Evolutionary conservation across 1,140 invertebrate genomes (phyloP).

Genomic region (Sitobion miscanthi): DNA sequence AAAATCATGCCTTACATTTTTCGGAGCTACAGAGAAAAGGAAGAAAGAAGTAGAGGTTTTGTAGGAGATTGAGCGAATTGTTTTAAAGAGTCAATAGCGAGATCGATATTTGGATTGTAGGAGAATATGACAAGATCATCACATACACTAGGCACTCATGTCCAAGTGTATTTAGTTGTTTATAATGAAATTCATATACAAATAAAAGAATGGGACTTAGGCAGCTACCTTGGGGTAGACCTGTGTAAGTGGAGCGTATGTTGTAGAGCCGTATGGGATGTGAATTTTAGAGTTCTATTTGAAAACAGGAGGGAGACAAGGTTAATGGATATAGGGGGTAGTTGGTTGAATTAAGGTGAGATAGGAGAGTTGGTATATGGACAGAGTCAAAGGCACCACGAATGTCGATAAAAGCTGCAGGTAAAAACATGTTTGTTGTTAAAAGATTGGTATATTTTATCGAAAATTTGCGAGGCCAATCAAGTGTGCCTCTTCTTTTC

Average conservation of each 20-base stretch:
- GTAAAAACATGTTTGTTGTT: neutral
- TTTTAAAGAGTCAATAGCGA: neutral
- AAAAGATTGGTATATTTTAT: neutral
- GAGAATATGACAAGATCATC: slow-evolving; percentile 26
- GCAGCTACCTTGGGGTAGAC: slow-evolving; percentile 27
- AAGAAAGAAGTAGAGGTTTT: neutral
- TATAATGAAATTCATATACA: slow-evolving; percentile 30
- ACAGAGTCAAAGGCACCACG: slow-evolving; percentile 31
- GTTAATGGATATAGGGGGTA: neutral
- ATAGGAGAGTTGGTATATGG: too few relatives aligned
- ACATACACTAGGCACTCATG: neutral
- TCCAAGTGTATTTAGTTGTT: neutral
- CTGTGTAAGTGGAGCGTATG: neutral
- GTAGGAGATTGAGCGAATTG: neutral
- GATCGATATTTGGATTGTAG: neutral
- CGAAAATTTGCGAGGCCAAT: neutral
- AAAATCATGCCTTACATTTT: slow-evolving; percentile 19
- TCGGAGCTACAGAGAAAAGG: slow-evolving; percentile 3
- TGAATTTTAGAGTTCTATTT: neutral
- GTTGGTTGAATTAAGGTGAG: neutral
- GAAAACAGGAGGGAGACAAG: neutral
- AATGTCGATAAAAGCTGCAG: slow-evolving; percentile 28
- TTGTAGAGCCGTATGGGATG: neutral
- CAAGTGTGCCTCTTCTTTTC: slow-evolving; percentile 26
- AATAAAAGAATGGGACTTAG: slow-evolving; percentile 13